Conservation (phyloP, 1,140 invertebrate genomes). For the Drosophila melanogaster region Release_6_plus_ISO1_MT NT_037436.4:2182501-2183000, state of each 20-base stretch:
- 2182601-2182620: neutral
- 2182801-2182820: slow-evolving; percentile 68
- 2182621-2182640: slow-evolving; percentile 44
- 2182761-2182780: slow-evolving; percentile 71
- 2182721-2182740: slow-evolving; percentile 5
- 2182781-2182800: slow-evolving; percentile 70
- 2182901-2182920: neutral
- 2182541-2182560: slow-evolving; percentile 11
- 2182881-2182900: slow-evolving; percentile 3
- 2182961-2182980: too few species aligned
- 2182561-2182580: slow-evolving; percentile 30
- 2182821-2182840: slow-evolving; percentile 56
- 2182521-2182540: neutral
- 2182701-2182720: slow-evolving; percentile 11
- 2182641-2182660: slow-evolving; percentile 33
- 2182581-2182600: neutral
- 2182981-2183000: too few species aligned
- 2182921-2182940: neutral
- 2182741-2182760: slow-evolving; percentile 53
- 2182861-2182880: slow-evolving; percentile 8
- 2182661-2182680: slow-evolving; percentile 19
- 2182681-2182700: slow-evolving; percentile 36
- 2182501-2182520: neutral
- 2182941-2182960: neutral
- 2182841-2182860: slow-evolving; percentile 58